Evolutionary conservation across 2,888 invertebrate species (phyloP), one percentile per base, ranked within the genome.

Genomic region (Eupsilia transversa): DNA sequence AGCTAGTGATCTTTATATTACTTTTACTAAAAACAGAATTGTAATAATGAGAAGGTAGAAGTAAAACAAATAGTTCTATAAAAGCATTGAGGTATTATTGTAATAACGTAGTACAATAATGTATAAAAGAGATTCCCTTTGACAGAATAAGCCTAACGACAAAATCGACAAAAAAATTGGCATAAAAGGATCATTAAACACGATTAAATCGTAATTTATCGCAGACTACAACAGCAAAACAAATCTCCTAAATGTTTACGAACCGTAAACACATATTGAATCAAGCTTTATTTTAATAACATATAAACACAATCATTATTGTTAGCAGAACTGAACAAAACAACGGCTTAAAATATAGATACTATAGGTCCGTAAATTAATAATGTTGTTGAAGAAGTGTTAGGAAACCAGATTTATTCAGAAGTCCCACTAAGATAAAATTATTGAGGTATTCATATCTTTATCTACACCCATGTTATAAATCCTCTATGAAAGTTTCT

Each of bases 241-340:
- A 76, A 61, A 56, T 41, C 27, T 61, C 17, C 12, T 12, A 30
- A 57, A 65, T 41, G 23, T 64, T 75, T 20, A 76, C 49, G 59
- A 14, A 54, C 9, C 30, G 30, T 70, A 46, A 65, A 71, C 65
- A 59, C 43, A 71, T 67, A 75, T 77, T 77, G 33, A 71, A 64
- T 52, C 14, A 46, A n/a, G 71, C 30, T 72, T 72, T 72, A 78
- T 78, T 72, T 63, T 56, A 72, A 61, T 41, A 49, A 66, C 41
- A 77, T 33, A 66, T 56, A 56, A 77, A 74, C 35, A 63, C 12
- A 72, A 63, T 66, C 23, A 63, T 77, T 63, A 38, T 66, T 61
- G 35, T 43, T 66, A 61, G 35, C 35, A 38, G 54, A 59, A 59
- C 63, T 43, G 20, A 35, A 56, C 12, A 66, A 43, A 57, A 63